Evolutionary conservation across 2,888 invertebrate genomes (phyloP).

Genomic region (Sarcophaga subvicina): DNA sequence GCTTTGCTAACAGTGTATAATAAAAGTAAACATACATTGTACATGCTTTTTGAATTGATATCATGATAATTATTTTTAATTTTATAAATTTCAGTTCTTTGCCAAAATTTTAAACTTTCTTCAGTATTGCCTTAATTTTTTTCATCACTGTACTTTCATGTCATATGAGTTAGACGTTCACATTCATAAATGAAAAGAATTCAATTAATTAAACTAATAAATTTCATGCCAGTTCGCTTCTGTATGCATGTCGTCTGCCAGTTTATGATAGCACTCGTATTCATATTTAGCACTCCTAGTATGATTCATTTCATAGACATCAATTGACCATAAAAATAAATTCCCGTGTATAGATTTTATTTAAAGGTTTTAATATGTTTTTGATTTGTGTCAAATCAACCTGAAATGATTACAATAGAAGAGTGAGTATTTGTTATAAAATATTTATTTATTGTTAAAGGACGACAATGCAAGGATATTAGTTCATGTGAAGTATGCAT

Average conservation of each 20-base stretch:
- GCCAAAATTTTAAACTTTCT: accelerated
- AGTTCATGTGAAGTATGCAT: too few relatives aligned
- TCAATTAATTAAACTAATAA: conserved; percentile 25
- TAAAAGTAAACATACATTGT: too few relatives aligned
- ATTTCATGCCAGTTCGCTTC: background rate
- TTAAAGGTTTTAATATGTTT: conserved; percentile 18
- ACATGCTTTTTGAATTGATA: too few relatives aligned
- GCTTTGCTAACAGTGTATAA: too few relatives aligned
- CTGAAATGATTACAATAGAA: conserved; percentile 13
- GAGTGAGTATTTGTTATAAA: background rate
- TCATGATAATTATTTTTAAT: too few relatives aligned
- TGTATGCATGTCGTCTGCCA: background rate
- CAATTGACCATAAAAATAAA: conserved; percentile 25
- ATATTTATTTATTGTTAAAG: conserved; percentile 10
- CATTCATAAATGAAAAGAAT: background rate
- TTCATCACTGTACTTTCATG: background rate
- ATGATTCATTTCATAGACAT: background rate
- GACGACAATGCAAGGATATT: too few relatives aligned
- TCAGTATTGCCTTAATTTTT: background rate
- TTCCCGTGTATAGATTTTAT: conserved; percentile 10
- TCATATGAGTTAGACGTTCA: conserved; percentile 2
- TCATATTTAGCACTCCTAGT: background rate
- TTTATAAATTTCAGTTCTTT: background rate
- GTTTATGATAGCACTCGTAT: background rate
- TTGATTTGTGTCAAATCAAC: conserved; percentile 41